Evolutionary conservation across 2,797 vertebrate species (phyloP).

Genomic region (Serranus cabrilla): DNA sequence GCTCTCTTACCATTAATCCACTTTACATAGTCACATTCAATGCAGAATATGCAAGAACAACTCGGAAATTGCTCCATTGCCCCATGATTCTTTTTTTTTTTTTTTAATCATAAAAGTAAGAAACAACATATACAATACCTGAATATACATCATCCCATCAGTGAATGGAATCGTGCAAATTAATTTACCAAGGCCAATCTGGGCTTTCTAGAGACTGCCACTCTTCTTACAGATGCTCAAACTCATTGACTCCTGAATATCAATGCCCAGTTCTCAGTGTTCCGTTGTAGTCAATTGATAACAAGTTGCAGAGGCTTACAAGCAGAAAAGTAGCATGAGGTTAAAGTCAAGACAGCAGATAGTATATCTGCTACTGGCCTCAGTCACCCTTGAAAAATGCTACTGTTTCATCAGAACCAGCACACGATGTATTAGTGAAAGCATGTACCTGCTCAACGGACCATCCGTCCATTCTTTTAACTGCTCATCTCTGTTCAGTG

Average conservation of each 20-base stretch:
- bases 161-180: slow-evolving; percentile 19
- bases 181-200: neutral
- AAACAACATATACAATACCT: neutral
- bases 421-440: neutral
- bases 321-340: slow-evolving; percentile 20
- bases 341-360: slow-evolving; percentile 10
- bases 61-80: slow-evolving; percentile 20
- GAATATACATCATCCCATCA: neutral
- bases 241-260: slow-evolving; percentile 7
- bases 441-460: slow-evolving; percentile 11
- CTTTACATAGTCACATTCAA: slow-evolving; percentile 34
- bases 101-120: slow-evolving; percentile 26
- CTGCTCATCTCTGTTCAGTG: neutral
- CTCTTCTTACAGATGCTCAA: slow-evolving; percentile 16
- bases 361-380: slow-evolving; percentile 1
- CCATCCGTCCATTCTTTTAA: neutral
- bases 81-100: slow-evolving; percentile 28
- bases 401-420: slow-evolving; percentile 1
- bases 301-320: slow-evolving; percentile 5
- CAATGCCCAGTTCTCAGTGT: slow-evolving; percentile 37
- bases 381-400: slow-evolving; percentile 18
- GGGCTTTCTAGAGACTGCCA: slow-evolving; percentile 9
- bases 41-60: slow-evolving; percentile 36
- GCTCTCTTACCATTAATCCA: slow-evolving; percentile 18
- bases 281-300: slow-evolving; percentile 27